Conservation (phyloP, 2,888 invertebrate genomes). For the Odontomyia ornata region DNA sequence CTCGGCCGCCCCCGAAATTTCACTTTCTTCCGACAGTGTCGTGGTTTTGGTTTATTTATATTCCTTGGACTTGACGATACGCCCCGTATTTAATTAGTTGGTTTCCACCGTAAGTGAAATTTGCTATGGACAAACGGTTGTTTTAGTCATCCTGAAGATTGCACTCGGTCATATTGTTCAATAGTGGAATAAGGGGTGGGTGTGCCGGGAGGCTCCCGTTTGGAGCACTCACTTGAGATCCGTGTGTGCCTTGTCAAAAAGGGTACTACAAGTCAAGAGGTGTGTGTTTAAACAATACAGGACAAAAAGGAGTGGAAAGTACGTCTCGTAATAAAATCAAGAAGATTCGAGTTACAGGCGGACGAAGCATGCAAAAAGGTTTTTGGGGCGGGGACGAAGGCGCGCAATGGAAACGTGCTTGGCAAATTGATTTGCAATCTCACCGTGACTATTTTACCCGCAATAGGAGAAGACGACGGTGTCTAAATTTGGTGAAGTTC, state of each 20-base stretch:
- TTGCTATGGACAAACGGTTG: not conserved
- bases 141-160: not conserved
- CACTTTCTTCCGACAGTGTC: not conserved
- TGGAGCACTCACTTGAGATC: not conserved
- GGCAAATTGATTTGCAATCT: slow-evolving; percentile 38
- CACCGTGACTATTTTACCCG: not conserved
- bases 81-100: not conserved
- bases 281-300: slow-evolving; percentile 22
- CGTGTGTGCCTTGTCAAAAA: slow-evolving; percentile 9
- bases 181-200: slow-evolving; percentile 20
- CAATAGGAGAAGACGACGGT: not conserved
- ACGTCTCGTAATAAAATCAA: not conserved
- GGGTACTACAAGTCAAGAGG: slow-evolving; percentile 26
- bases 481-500: slow-evolving; percentile 17
- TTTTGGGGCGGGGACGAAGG: not conserved
- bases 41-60: slow-evolving; percentile 16
- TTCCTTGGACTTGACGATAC: not conserved
- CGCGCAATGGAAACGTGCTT: slow-evolving; percentile 20
- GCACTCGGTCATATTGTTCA: not conserved
- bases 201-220: slow-evolving; percentile 24
- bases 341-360: not conserved
- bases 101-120: not conserved
- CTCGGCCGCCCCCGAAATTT: slow-evolving; percentile 10
- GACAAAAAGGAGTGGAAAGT: not conserved
- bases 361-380: not conserved